Evolutionary conservation across 2,113 vertebrate genomes (phyloP), one percentile per base, ranked within the genome.

Genomic region (Lathamus discolor): DNA sequence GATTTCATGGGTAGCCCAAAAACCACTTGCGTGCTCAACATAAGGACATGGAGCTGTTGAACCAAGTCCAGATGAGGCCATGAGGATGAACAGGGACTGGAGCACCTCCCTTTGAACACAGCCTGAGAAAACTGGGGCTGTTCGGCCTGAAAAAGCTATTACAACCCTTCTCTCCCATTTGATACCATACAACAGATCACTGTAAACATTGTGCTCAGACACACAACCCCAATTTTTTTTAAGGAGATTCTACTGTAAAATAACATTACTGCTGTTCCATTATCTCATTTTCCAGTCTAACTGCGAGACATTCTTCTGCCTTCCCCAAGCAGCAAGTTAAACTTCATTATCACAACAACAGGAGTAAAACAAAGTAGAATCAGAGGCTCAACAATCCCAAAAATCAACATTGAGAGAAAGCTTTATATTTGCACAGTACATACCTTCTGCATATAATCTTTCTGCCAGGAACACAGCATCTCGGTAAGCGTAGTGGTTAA

Each of bases 391-490:
- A 70, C 69, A 83, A 48, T 4, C 17, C 27, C 23, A 86, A 63
- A 63, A 35, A 35, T 20, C 33, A 59, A 66, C 35, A 62, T 1
- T 23, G 44, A 46, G 16, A 66, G 19, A 76, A 80, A 74, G 31
- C 1, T 84, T 78, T 10, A 1, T 6, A 23, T 33, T 33, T 49
- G 23, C 13, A 39, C 86, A 48, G 68, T 63, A 97, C 98, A 86
- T 98, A 99, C 99, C 99, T 98, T 99, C 99, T 96, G 99, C 99
- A 92, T 99, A 99, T 2, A 99, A 96, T 88, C 99, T 98, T 83
- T 99, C 99, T 73, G 99, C 99, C 14, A 99, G 98, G 97, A 99
- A 99, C 89, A 99, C 98, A 13, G 99, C 99, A 90, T 99, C 99
- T 33, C 98, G 97, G 82, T 98, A 99, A 86, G 99, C 98, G 86